Evolutionary conservation across 1,140 invertebrate species (phyloP).

Genomic region (Saccostrea cuccullata): DNA sequence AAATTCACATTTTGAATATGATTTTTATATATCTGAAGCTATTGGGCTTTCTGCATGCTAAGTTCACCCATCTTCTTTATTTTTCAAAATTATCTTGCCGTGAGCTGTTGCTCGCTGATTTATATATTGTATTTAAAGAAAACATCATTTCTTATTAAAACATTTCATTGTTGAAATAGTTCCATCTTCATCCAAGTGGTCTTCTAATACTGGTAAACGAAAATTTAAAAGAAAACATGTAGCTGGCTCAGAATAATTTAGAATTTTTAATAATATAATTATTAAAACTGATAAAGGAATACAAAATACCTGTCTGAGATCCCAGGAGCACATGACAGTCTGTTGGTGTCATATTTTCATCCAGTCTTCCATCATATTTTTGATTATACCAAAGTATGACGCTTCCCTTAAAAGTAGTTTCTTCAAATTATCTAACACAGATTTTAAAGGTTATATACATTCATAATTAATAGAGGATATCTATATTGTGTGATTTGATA

Average conservation of each 20-base stretch:
- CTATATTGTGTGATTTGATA: too few relatives aligned
- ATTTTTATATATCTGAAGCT: too few relatives aligned
- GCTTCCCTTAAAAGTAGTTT: background rate
- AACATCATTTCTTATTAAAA: background rate
- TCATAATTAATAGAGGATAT: too few relatives aligned
- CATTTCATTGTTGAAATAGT: constrained; percentile 11
- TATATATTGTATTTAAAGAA: too few relatives aligned
- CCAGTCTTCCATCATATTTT: background rate
- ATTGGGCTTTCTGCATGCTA: too few relatives aligned
- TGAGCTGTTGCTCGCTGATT: too few relatives aligned
- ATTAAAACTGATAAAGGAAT: background rate
- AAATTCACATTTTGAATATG: too few relatives aligned
- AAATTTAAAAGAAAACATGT: background rate
- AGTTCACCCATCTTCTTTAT: too few relatives aligned
- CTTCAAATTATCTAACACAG: too few relatives aligned
- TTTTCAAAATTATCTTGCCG: too few relatives aligned
- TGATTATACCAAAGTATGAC: background rate
- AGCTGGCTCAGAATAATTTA: too few relatives aligned
- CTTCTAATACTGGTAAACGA: background rate
- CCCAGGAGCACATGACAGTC: background rate
- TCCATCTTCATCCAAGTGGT: constrained; percentile 22
- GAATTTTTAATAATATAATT: background rate
- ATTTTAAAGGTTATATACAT: too few relatives aligned
- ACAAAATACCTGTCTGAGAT: background rate
- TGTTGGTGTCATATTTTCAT: background rate